phyloP scores from a whole-genome alignment of 2,888 invertebrate species.

The Leptopilina syphax region DNA sequence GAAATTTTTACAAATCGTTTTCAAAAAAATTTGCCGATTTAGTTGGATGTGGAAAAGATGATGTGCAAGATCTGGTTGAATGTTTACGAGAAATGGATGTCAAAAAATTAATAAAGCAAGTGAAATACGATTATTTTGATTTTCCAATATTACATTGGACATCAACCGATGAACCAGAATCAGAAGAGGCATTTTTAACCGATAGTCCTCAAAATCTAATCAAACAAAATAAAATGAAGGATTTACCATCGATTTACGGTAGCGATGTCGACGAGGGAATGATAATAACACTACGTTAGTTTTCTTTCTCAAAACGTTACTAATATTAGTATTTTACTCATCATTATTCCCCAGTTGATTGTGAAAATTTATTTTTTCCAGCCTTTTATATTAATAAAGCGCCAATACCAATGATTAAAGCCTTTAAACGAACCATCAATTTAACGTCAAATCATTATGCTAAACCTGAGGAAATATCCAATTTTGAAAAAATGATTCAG shows the following conservation, averaged over 20 bases:
- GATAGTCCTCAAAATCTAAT: slow-evolving; percentile 12
- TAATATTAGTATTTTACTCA: not conserved
- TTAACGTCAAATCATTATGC: not conserved
- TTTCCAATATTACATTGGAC: not conserved
- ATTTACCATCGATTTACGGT: not conserved
- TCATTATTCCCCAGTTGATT: not conserved
- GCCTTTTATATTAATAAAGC: not conserved
- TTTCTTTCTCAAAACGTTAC: not conserved
- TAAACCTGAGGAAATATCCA: not conserved
- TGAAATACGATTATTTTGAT: not conserved
- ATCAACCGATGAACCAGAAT: not conserved
- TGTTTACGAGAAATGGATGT: slow-evolving; percentile 80
- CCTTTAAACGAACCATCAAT: not conserved
- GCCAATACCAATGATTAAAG: not conserved
- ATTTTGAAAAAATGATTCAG: not conserved
- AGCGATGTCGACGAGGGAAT: not conserved
- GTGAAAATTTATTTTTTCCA: not conserved
- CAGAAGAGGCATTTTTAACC: slow-evolving; percentile 17
- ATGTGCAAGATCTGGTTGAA: slow-evolving; percentile 78
- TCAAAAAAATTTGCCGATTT: slow-evolving; percentile 81
- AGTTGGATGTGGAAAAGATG: slow-evolving; percentile 80
- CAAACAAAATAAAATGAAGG: not conserved
- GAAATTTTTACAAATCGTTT: slow-evolving; percentile 80
- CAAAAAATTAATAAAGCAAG: not conserved
- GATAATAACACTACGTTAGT: not conserved